Conservation (phyloP, 2,888 invertebrate genomes). For the Lasius platythorax region DNA sequence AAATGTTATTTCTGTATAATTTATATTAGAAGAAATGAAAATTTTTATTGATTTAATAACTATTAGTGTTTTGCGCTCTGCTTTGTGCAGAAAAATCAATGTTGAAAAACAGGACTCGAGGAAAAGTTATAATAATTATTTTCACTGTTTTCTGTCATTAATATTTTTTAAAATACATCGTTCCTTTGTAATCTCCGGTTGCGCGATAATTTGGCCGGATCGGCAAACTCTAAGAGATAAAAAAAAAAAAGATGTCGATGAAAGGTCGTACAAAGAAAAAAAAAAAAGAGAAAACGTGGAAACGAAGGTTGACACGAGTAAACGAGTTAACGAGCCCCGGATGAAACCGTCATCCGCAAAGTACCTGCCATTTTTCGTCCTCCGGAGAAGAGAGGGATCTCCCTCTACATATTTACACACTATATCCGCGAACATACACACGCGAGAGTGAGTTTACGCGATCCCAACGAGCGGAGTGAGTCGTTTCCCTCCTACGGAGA, state of each 20-base stretch:
- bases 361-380: slow-evolving; percentile 53
- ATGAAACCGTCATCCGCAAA: slow-evolving; percentile 55
- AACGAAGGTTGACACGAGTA: slow-evolving; percentile 52
- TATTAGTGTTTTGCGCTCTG: neutral
- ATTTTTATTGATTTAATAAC: neutral
- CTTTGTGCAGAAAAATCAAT: neutral
- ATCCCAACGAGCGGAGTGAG: slow-evolving; percentile 45
- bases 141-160: neutral
- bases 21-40: neutral
- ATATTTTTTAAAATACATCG: neutral
- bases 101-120: neutral
- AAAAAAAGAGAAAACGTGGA: slow-evolving; percentile 13
- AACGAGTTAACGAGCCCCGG: slow-evolving; percentile 55
- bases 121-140: neutral
- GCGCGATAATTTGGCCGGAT: neutral
- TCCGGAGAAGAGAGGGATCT: slow-evolving; percentile 5
- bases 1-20: neutral
- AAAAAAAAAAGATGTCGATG: slow-evolving; percentile 10
- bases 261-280: slow-evolving; percentile 20
- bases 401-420: slow-evolving; percentile 48
- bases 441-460: slow-evolving; percentile 10
- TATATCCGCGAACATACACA: slow-evolving; percentile 17
- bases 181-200: neutral
- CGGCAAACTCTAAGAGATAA: slow-evolving; percentile 8
- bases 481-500: slow-evolving; percentile 65